phyloP scores from a whole-genome alignment of 2,797 vertebrate species.

The Peromyscus melanophrys region DNA sequence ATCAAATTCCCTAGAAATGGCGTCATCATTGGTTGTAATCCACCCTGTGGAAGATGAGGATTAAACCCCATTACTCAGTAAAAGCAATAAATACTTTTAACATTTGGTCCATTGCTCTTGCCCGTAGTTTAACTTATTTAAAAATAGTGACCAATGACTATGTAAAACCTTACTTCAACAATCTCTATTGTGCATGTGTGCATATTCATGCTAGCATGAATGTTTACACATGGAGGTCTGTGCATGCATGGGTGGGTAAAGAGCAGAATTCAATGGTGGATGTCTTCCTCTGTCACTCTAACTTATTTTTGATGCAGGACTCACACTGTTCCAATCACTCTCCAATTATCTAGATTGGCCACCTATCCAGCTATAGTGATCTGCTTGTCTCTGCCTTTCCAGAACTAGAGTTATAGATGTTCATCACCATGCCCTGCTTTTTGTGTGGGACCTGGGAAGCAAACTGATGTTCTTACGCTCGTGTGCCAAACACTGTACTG shows the following conservation, averaged over 20 bases:
- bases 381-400: not conserved
- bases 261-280: not conserved
- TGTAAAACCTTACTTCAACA: not conserved
- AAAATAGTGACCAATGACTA: not conserved
- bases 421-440: not conserved
- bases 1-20: not conserved
- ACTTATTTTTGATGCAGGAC: not conserved
- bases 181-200: not conserved
- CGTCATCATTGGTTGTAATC: not conserved
- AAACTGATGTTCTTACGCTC: not conserved
- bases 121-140: not conserved
- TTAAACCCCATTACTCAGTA: not conserved
- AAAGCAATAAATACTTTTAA: not conserved
- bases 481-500: not conserved
- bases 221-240: not conserved
- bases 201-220: not conserved
- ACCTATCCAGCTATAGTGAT: not conserved
- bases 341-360: not conserved
- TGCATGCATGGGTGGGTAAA: not conserved
- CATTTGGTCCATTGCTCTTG: not conserved
- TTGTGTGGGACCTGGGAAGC: not conserved
- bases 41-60: not conserved
- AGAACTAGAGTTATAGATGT: not conserved
- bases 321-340: not conserved
- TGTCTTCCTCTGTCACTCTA: not conserved